phyloP scores from a whole-genome alignment of 2,797 vertebrate genomes.

The Avahi laniger region DNA sequence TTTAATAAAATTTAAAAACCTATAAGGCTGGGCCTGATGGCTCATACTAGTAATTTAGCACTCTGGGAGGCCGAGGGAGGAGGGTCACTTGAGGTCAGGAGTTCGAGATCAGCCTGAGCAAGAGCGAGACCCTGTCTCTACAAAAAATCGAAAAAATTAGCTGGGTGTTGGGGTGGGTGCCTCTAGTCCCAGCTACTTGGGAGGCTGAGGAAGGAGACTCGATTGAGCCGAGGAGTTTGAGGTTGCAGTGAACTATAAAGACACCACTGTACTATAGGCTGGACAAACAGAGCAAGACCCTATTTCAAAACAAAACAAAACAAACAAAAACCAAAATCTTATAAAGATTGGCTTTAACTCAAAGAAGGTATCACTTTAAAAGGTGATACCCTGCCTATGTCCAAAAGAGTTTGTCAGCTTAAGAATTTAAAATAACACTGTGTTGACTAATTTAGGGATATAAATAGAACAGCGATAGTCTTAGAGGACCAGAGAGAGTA shows the following conservation, averaged over 20 bases:
- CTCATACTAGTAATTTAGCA: neutral
- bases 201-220: neutral
- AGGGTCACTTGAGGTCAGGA: neutral
- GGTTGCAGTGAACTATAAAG: neutral
- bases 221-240: neutral
- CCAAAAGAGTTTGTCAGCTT: conserved; percentile 22
- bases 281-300: neutral
- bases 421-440: conserved; percentile 53
- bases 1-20: neutral
- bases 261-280: neutral
- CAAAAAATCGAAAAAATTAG: neutral
- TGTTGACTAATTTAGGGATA: conserved; percentile 38
- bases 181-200: neutral
- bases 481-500: neutral
- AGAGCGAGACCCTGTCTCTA: neutral
- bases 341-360: conserved; percentile 4
- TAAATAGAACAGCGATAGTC: conserved; percentile 33
- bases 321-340: neutral
- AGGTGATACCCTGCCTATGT: neutral
- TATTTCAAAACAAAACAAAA: neutral
- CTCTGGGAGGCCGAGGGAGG: neutral
- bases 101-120: neutral
- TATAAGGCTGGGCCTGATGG: neutral
- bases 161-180: neutral
- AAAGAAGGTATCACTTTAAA: conserved; percentile 35